Percentiles rank a stretch among this genome's conserved stretches.
These are phyloP conservation scores for Asarcornis scutulata DNA, from an alignment of 2,113 vertebrate species.

Conservation along the genomic window DNA sequence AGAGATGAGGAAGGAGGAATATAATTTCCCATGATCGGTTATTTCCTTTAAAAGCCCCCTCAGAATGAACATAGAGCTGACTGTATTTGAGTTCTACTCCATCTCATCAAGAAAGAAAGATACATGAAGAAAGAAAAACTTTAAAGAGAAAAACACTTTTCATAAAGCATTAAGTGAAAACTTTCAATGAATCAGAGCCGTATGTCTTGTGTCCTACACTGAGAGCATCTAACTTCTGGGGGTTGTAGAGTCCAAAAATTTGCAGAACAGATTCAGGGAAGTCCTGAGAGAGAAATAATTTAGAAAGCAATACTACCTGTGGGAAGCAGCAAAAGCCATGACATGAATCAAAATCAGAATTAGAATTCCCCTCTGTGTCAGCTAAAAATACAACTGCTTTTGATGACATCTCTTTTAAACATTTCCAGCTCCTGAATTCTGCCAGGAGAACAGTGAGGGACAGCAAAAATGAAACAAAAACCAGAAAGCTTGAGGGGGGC, in stretches of 20 bases:
- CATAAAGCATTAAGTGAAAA: neutral
- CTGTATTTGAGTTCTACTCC: neutral
- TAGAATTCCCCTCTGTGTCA: neutral
- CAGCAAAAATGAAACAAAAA: neutral
- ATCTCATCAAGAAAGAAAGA: neutral
- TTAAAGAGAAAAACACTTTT: neutral
- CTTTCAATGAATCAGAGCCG: neutral
- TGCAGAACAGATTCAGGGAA: neutral
- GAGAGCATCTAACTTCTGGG: neutral
- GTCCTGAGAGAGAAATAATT: neutral
- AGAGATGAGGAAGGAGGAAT: neutral
- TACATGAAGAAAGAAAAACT: neutral
- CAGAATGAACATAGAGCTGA: neutral
- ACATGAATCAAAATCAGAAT: neutral
- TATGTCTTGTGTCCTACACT: no score
- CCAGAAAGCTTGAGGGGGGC: neutral
- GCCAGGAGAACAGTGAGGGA: neutral
- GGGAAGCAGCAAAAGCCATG: neutral
- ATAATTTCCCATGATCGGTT: neutral
- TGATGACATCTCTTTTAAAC: neutral
- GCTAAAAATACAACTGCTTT: neutral
- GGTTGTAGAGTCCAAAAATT: rapidly evolving
- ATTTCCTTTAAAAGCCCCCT: neutral
- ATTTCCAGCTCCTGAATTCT: neutral
- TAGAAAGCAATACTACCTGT: neutral